These are phyloP conservation scores for Hemibagrus wyckioides DNA, from an alignment of 2,113 vertebrate species.

Conservation along the genomic window DNA sequence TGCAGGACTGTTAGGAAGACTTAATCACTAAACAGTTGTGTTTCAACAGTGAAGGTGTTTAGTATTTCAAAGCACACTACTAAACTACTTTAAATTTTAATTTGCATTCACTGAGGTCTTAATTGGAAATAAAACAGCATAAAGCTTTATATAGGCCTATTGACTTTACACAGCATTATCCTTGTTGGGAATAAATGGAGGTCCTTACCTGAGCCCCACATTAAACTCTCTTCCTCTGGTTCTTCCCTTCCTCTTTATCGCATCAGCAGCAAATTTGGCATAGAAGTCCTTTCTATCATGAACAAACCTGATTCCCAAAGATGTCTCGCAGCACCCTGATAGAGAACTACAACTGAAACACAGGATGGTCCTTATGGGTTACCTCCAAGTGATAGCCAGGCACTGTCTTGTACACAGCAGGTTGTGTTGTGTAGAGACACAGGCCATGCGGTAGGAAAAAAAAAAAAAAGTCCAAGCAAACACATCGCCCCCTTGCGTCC, in stretches of 20 bases:
- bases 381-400: constrained; percentile 43
- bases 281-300: constrained; percentile 53
- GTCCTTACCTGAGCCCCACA: constrained; percentile 77
- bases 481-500: constrained; percentile 42
- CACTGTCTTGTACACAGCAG: constrained; percentile 24
- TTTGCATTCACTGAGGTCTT: background rate
- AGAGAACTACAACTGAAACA: constrained; percentile 24
- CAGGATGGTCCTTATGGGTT: constrained; percentile 47
- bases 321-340: constrained; percentile 3
- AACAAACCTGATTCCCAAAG: constrained; percentile 8
- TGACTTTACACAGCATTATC: background rate
- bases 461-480: constrained; percentile 28
- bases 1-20: background rate
- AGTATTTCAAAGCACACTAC: background rate
- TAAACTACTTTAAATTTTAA: background rate
- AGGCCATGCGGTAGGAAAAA: constrained; percentile 45
- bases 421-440: constrained; percentile 33
- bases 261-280: constrained; percentile 48
- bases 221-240: constrained; percentile 54
- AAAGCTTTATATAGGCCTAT: background rate
- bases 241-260: constrained; percentile 46
- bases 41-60: background rate
- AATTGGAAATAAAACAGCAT: background rate
- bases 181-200: constrained; percentile 22
- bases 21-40: background rate